Evolutionary conservation across 2,888 invertebrate species (phyloP), one percentile per base, ranked within the genome.

Genomic region (Camponotus fellah): DNA sequence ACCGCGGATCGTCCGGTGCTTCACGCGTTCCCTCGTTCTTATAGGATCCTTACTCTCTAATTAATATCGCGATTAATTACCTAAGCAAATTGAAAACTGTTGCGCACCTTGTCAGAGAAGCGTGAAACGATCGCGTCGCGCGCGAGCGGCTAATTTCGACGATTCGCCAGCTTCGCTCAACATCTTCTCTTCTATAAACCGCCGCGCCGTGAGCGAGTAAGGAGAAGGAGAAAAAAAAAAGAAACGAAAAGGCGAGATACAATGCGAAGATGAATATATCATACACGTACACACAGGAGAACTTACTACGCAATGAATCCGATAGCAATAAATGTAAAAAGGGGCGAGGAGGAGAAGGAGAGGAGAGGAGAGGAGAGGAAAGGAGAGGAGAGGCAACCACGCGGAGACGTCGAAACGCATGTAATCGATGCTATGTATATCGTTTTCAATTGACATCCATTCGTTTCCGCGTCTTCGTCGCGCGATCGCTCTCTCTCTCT

Each of bases 261-360:
- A 79, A 64, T 46, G 26, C 26, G 82, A 82, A 84, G 81, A 83
- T 62, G 64, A 65, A 82, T 83, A 90, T 88, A 91, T 90, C 90
- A 88, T 81, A 77, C 84, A 84, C 46, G 86, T 69, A 83, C 46
- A 49, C 58, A 88, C 72, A 83, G 66, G 86, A 85, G 86, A 89
- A 91, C 89, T 90, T 92, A 94, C 92, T 92, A 92, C 92, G 94
- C 93, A 94, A 94, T 94, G 93, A 94, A 94, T 93, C 92, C 93
- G 92, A 94, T 94, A 94, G 94, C 94, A 94, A 94, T 94, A 94
- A 94, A 83, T 90, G 88, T 90, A 86, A 87, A 91, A 87, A 87
- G 65, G 84, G 76, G 82, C 58, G 65, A 81, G 86, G 74, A 49
- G 58, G 58, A 53, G 71, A 17, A 68, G 64, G 62, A 69, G 72